Conservation (phyloP, 2,113 vertebrate genomes). For the Suricata suricatta region DNA sequence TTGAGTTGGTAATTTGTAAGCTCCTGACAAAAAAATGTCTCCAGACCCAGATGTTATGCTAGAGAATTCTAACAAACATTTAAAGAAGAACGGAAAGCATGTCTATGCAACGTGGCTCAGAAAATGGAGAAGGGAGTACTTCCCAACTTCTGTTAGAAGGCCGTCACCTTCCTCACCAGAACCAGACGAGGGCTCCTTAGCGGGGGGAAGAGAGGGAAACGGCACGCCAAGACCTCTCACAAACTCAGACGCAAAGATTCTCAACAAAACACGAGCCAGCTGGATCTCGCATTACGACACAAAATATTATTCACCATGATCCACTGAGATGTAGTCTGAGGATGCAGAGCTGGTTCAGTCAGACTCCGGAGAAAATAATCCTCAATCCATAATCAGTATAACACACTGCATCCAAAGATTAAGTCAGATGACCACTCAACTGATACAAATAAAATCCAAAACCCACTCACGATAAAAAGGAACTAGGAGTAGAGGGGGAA, state of each 20-base stretch:
- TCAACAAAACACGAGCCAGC: background rate
- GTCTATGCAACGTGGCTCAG: background rate
- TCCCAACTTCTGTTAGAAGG: background rate
- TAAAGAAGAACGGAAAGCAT: background rate
- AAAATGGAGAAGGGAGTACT: background rate
- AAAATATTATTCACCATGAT: background rate
- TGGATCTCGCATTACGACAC: background rate
- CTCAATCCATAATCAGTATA: background rate
- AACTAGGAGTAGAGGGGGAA: background rate
- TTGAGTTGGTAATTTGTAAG: background rate
- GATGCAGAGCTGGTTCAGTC: background rate
- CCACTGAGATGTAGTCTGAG: background rate
- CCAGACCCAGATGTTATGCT: background rate
- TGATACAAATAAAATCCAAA: background rate
- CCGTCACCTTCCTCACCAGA: background rate
- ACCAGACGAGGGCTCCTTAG: background rate
- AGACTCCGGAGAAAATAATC: no score
- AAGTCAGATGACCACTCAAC: background rate
- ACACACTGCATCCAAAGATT: background rate
- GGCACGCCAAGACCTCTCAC: background rate
- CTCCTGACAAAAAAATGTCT: background rate
- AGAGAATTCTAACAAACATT: background rate
- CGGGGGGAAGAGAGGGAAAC: background rate
- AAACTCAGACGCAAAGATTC: background rate
- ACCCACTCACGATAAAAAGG: background rate